Conservation (phyloP, 2,113 vertebrate genomes). For the Phrynosoma blainvillii region DNA sequence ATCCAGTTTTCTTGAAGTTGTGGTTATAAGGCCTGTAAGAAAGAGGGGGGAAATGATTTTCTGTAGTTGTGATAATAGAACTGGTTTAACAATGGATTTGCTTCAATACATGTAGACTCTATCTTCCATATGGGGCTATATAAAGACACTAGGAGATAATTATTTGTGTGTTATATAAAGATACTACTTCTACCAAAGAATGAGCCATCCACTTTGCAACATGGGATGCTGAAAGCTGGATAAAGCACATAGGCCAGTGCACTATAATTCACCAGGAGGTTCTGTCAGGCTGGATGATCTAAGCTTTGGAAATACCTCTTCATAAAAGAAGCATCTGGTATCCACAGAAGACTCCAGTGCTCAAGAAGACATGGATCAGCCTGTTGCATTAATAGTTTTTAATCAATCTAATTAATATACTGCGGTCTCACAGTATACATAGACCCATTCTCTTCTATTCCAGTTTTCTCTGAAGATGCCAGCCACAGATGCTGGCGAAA, state of each 20-base stretch:
- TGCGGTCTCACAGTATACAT: no score
- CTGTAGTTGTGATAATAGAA: slow-evolving; percentile 44
- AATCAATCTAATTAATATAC: no score
- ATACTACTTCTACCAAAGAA: not conserved
- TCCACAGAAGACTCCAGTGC: not conserved
- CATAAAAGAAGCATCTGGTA: not conserved
- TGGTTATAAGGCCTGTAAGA: slow-evolving; percentile 90
- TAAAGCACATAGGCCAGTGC: not conserved
- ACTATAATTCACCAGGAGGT: not conserved
- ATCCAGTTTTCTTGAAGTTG: slow-evolving; percentile 93
- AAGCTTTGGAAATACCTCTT: not conserved
- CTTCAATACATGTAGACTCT: slow-evolving; percentile 60
- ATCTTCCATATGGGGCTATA: slow-evolving; percentile 51
- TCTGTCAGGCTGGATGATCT: not conserved
- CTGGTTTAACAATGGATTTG: not conserved
- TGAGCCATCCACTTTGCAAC: not conserved
- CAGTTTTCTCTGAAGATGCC: no score
- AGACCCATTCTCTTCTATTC: no score
- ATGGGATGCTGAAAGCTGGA: not conserved
- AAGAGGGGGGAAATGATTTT: slow-evolving; percentile 64
- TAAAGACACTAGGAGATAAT: slow-evolving; percentile 24
- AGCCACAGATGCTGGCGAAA: no score
- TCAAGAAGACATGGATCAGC: not conserved
- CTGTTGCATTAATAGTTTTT: no score
- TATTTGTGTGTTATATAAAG: no score